Base-by-base conservation (phyloP, 1,140 invertebrate genomes). In the Atopsyche davidsoni region DNA sequence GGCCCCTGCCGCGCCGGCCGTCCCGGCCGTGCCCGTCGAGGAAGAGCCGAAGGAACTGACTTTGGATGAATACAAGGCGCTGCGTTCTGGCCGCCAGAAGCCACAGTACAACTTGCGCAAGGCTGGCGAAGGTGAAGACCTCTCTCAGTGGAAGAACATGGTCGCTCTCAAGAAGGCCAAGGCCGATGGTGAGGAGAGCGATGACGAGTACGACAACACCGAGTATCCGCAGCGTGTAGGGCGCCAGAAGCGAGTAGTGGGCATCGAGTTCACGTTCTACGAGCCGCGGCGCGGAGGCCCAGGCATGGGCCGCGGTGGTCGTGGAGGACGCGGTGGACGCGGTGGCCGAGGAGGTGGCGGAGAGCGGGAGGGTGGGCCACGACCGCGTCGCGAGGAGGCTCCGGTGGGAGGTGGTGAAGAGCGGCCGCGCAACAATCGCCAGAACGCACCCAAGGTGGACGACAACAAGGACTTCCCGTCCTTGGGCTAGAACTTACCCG, bases 401-500 rank as follows among this genome's bases (percentile, higher is more conserved):
- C 58, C 52, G 53, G 59, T 50, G 28, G 21, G 24, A 24, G 38
- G 10, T 9, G 34, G 17, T 1, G 59, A 67, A 64, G 65, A 66
- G 56, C 62, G 67, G 39, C 53, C 61, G 16, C 52, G 38, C 11
- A 58, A 59, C 24, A 60, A 64, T 38, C 66, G 64, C 51, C 71
- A 69, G 21, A 72, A 82, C 54, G 91, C 91, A 63, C 93, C 93
- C 16, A 93, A 92, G 69, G 89, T 96, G 41, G 90, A 95, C 67
- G 92, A 96, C 73, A 92, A 92, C 75, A 85, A 87, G 64, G 92
- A 94, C 75, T 96, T 96, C 73, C 93, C 93, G 55, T 91, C 89
- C 61, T 77, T 94, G 65, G 85, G 86, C 67, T 89, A 85, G 79
- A 68, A 61, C 66, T 56, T 46, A 57, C 23, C 36, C 41, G 3